Conservation (phyloP, 2,113 vertebrate species). For the Lichenostomus cassidix region DNA sequence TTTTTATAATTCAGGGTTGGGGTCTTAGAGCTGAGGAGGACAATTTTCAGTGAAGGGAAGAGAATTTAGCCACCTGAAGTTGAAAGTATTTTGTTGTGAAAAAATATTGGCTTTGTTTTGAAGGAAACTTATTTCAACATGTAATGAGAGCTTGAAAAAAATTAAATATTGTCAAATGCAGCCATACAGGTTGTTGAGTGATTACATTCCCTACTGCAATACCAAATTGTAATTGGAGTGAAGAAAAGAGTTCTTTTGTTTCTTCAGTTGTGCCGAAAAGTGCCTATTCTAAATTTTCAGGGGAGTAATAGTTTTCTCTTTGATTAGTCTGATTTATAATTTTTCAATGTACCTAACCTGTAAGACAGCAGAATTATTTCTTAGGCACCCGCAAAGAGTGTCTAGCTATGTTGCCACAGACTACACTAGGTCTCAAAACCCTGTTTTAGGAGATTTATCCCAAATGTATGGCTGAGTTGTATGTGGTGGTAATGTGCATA, state of each 20-base stretch:
- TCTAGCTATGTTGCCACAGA: background rate
- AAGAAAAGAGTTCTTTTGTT: background rate
- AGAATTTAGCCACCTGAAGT: background rate
- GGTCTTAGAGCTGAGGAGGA: background rate
- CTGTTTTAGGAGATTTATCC: background rate
- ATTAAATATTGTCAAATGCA: rapidly evolving
- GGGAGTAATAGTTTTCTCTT: background rate
- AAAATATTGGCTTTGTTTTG: background rate
- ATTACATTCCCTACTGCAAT: background rate
- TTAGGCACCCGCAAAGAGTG: background rate
- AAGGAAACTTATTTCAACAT: background rate
- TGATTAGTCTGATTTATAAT: background rate
- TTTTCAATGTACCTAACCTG: background rate
- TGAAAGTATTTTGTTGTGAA: background rate
- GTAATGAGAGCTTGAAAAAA: background rate
- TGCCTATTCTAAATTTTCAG: background rate
- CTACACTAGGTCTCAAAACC: background rate
- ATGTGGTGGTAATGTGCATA: background rate
- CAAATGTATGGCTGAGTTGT: background rate
- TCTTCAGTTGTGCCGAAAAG: background rate
- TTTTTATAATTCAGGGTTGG: background rate
- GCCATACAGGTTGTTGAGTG: background rate
- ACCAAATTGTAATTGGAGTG: background rate
- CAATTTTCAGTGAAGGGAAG: background rate
- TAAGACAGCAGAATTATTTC: background rate